These are phyloP conservation scores for Charina bottae DNA, from an alignment of 2,113 vertebrate species.

Conservation along the genomic window DNA sequence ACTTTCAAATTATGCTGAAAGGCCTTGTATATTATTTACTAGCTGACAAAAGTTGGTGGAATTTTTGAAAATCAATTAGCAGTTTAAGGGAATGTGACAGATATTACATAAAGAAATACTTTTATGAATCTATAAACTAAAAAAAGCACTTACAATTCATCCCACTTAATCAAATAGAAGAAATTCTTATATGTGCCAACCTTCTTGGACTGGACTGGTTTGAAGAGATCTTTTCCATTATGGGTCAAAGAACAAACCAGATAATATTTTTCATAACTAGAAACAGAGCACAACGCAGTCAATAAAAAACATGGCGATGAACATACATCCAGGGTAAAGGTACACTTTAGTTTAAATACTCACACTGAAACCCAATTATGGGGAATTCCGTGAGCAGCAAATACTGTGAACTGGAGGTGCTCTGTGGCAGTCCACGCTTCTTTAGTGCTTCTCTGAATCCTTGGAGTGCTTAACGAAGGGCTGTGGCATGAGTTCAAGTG, in stretches of 20 bases:
- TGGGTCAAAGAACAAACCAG: conserved; percentile 92
- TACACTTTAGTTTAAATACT: conserved; percentile 50
- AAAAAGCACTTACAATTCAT: conserved; percentile 89
- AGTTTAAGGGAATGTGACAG: not conserved
- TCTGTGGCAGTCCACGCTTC: conserved; percentile 88
- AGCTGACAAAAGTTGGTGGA: not conserved
- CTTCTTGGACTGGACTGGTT: conserved; percentile 96
- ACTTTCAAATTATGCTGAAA: not conserved
- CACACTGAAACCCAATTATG: conserved; percentile 91
- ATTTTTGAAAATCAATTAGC: not conserved
- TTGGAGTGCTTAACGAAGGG: conserved; percentile 38
- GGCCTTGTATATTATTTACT: not conserved
- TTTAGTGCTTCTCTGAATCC: conserved; percentile 67
- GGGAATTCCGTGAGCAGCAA: conserved; percentile 90
- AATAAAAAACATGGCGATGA: not conserved
- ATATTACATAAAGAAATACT: not conserved
- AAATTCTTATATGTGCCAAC: conserved; percentile 96
- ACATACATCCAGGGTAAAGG: not conserved
- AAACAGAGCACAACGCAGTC: conserved; percentile 35
- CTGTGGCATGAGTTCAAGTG: conserved; percentile 78
- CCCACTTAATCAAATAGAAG: conserved; percentile 98
- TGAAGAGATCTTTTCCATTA: conserved; percentile 94
- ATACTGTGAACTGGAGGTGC: conserved; percentile 93
- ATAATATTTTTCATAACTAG: conserved; percentile 96
- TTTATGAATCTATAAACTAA: conserved; percentile 6